Evolutionary conservation across 92 coral and sea anemone genomes (phyloP), one percentile per base, ranked within the genome.

Genomic region (Paramuricea clavata): DNA sequence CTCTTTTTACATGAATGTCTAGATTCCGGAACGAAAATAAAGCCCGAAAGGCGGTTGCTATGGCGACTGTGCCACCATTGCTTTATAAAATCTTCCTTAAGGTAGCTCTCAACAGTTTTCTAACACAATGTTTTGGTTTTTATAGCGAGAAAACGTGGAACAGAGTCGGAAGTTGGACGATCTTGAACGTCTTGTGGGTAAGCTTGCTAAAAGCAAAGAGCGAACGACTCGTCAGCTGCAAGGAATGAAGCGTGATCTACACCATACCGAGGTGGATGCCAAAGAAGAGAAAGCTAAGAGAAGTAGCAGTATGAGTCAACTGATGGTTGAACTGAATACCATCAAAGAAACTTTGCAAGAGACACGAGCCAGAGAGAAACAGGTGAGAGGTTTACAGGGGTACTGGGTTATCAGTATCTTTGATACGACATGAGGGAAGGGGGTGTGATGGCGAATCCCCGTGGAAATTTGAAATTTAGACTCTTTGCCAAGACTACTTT

Each of bases 181-280:
- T 50, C 91, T 97, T 0, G 98, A 97, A 79, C 97, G 93, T 61
- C 92, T 95, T 6, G 92, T 97, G 0, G 93, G 93, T 64, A 97
- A 97, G 77, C 93, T 97, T 16, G 99, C 99, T n/a, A 93, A 92
- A 87, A 97, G 99, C 81, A 97, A 94, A 74, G 98, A 97, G 42
- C 93, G 93, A 81, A 97, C 99, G 0, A 88, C 92, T 5, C 89
- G 92, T 69, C 89, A 94, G 43, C 92, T 97, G n/a, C 94, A 87
- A 42, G 99, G 93, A 86, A 88, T 94, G 41, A 94, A 90, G 81
- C 90, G 86, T 25, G 99, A 93, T 77, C 92, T 94, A 21, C 95
- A 81, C 36, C 91, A 89, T 16, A 92, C 91, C 30, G 97, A 93
- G 28, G 85, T 90, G 10, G 93, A 97, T 41, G 93, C 91, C 8